Base-by-base conservation (phyloP, 1,140 invertebrate species). In the Drosophila sp. region DNA sequence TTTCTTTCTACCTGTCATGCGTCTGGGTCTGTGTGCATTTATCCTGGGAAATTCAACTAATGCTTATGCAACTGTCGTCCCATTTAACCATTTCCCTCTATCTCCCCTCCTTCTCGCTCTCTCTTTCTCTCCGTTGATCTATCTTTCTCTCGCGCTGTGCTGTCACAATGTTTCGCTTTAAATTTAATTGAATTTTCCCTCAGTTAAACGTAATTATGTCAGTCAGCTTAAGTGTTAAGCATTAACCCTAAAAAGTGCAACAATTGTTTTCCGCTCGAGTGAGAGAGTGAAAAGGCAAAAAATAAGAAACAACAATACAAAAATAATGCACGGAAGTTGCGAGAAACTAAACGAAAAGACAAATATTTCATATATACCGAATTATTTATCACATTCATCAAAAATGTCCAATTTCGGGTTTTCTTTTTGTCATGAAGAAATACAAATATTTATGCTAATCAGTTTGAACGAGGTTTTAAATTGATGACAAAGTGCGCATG, bases 401-500 rank as follows among this genome's bases (percentile, higher is more conserved):
- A 17, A 17, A 17, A 17, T 17, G 17, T 17, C 17, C 17, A 27
- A 25, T 27, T 54, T 27, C 7, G 47, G 2, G 44, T 23, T 0
- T 47, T 47, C 4, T 47, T 50, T 25, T 50, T 23, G 17, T 25
- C 25, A 5, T 54, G 3, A 54, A 54, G 47, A 60, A 35, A 54
- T 72, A 17, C 17, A 65, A 70, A 27, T 27, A 25, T n/a, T 32
- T 60, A 33, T 60, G 57, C 60, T 54, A 54, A 54, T 54, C 47
- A 54, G 25, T 54, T 54, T 8, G 7, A 11, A 55, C 29, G 17
- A 55, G 50, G 27, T 25, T 55, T 27, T 47, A 23, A 47, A 5
- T 8, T 38, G 35, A 38, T 38, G 17, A 17, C 17, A 17, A 17
- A 38, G 35, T 30, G 11, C 35, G 35, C 10, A 10, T 38, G 35